These are phyloP conservation scores for Armadillidium nasatum DNA, from an alignment of 1,140 invertebrate species.

Conservation along the genomic window DNA sequence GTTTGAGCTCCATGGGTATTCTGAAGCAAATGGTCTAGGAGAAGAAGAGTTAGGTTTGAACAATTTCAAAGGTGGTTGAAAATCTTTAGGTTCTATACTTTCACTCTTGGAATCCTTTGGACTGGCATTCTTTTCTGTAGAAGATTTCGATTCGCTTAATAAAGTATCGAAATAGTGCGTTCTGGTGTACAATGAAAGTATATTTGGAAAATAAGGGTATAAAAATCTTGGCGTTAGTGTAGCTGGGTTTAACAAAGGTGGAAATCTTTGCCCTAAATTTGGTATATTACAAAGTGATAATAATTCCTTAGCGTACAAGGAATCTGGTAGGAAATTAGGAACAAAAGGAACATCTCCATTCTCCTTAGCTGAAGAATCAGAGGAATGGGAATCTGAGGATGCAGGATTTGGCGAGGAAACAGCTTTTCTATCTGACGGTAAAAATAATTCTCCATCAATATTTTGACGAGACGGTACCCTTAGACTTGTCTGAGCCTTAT, in stretches of 20 bases:
- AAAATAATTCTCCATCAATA: neutral
- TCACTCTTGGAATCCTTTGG: neutral
- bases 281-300: neutral
- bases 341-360: neutral
- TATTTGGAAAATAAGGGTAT: neutral
- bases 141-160: neutral
- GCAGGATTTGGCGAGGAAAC: neutral
- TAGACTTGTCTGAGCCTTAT: too few relatives aligned
- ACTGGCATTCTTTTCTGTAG: neutral
- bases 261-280: neutral
- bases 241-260: neutral
- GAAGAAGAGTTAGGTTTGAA: neutral
- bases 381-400: neutral
- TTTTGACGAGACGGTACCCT: too few relatives aligned
- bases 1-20: neutral
- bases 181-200: neutral
- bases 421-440: neutral
- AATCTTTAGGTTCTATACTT: neutral
- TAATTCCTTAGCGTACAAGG: neutral
- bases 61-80: neutral
- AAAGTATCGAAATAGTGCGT: neutral
- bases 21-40: neutral
- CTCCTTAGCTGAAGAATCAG: neutral
- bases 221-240: neutral
- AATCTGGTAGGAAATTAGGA: neutral